These are phyloP conservation scores for Distichodus sexfasciatus DNA, from an alignment of 2,797 vertebrate genomes.

Conservation along the genomic window DNA sequence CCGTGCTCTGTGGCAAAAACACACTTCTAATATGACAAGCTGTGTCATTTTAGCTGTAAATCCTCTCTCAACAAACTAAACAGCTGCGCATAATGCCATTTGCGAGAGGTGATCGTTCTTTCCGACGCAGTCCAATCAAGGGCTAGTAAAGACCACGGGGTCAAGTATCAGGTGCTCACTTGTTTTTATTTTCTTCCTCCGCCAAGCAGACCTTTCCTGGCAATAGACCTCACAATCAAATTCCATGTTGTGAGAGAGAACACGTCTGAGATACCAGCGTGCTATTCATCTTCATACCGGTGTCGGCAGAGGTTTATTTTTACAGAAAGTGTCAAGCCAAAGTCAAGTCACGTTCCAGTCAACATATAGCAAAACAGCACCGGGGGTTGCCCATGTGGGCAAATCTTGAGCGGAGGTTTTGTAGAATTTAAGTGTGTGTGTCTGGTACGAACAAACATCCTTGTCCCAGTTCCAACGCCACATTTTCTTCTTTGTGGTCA, in stretches of 20 bases:
- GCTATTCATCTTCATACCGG: constrained; percentile 56
- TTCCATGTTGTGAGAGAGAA: constrained; percentile 18
- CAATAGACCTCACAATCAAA: constrained; percentile 8
- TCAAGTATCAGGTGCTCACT: not conserved
- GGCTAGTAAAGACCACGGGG: not conserved
- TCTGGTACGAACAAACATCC: not conserved
- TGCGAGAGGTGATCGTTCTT: not conserved
- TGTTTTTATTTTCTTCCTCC: not conserved
- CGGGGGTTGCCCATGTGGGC: not conserved
- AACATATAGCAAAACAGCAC: constrained; percentile 1
- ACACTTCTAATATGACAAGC: not conserved
- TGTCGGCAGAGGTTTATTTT: constrained; percentile 75
- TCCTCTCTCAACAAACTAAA: not conserved
- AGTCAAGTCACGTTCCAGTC: constrained; percentile 46
- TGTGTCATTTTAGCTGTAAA: not conserved
- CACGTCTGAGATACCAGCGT: constrained; percentile 50
- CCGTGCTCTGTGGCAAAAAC: not conserved
- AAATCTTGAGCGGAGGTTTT: constrained; percentile 4
- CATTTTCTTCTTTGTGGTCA: constrained; percentile 40
- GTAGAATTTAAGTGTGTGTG: not conserved
- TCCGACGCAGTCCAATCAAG: not conserved
- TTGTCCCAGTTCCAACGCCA: not conserved
- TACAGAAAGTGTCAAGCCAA: constrained; percentile 63
- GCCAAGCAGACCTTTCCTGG: constrained; percentile 20
- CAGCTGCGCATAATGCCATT: not conserved